Percentiles rank a stretch among this genome's conserved stretches.
Conservation (phyloP, 2,888 invertebrate species). For the Aporophyla nigra region DNA sequence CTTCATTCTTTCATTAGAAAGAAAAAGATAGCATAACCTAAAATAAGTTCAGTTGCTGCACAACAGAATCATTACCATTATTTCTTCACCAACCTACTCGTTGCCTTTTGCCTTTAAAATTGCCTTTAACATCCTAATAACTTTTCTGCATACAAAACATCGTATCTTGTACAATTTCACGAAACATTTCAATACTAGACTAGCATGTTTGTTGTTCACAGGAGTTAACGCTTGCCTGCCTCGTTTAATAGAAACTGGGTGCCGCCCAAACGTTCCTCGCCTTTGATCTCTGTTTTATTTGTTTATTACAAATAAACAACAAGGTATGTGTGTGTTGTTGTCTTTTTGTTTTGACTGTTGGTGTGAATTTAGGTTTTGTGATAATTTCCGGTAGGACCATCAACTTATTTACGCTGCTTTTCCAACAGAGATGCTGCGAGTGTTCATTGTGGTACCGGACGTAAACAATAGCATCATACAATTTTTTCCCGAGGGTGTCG, state of each 20-base stretch:
- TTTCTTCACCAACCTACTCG: not conserved
- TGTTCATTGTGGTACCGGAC: no score
- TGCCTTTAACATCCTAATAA: not conserved
- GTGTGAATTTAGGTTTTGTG: not conserved
- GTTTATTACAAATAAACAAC: conserved; percentile 57
- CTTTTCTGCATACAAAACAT: conserved; percentile 9
- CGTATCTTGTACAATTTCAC: conserved; percentile 43
- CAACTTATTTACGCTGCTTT: not conserved
- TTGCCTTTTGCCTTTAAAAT: not conserved
- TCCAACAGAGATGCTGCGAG: no score
- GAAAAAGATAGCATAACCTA: no score
- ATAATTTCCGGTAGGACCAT: not conserved
- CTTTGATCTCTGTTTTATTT: conserved; percentile 62
- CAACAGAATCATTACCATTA: no score
- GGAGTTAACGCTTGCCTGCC: conserved; percentile 70
- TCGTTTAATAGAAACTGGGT: conserved; percentile 71
- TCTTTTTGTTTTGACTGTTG: conserved; percentile 37
- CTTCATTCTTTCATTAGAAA: no score
- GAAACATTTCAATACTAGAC: conserved; percentile 61
- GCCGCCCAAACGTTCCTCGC: conserved; percentile 47
- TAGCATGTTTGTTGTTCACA: conserved; percentile 59
- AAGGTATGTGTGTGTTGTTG: conserved; percentile 9
- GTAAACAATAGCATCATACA: no score
- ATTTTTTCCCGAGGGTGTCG: no score
- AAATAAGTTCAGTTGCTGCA: no score